phyloP scores from a whole-genome alignment of 2,888 invertebrate species.

The Yponomeuta evonymella region DNA sequence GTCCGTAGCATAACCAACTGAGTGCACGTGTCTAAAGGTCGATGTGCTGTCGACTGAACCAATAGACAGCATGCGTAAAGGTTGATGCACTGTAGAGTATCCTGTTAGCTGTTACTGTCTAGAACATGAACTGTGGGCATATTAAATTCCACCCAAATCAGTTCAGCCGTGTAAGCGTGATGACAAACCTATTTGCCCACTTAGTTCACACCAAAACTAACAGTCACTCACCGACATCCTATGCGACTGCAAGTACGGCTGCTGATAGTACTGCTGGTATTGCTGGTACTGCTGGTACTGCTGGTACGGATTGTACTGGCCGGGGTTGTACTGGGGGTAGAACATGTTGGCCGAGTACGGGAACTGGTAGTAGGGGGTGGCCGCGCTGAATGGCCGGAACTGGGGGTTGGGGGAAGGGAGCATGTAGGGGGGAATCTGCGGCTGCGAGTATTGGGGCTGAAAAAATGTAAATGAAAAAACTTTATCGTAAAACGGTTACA shows the following conservation, averaged over 20 bases:
- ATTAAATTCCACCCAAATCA: too few relatives aligned
- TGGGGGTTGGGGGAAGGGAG: slow-evolving; percentile 46
- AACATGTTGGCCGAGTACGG: slow-evolving; percentile 57
- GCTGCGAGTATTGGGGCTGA: slow-evolving; percentile 40
- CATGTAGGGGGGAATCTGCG: slow-evolving; percentile 48
- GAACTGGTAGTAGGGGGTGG: slow-evolving; percentile 67
- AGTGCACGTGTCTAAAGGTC: too few relatives aligned
- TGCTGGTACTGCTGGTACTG: slow-evolving; percentile 52
- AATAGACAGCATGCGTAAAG: too few relatives aligned
- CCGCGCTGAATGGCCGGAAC: slow-evolving; percentile 64
- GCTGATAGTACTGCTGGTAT: slow-evolving; percentile 43
- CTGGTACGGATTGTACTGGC: slow-evolving; percentile 57
- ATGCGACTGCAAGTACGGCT: slow-evolving; percentile 54
- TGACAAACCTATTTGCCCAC: too few relatives aligned
- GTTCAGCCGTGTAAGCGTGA: too few relatives aligned
- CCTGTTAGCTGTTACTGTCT: too few relatives aligned
- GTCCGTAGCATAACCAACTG: too few relatives aligned
- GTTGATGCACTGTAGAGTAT: too few relatives aligned
- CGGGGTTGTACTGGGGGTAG: slow-evolving; percentile 45
- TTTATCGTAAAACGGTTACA: too few relatives aligned
- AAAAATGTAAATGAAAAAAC: slow-evolving; percentile 14
- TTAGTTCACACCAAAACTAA: background rate
- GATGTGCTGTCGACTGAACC: too few relatives aligned
- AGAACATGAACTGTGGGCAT: too few relatives aligned
- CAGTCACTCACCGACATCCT: slow-evolving; percentile 73